Conservation (phyloP, 2,797 vertebrate genomes). For the Sebastes cheni region DNA sequence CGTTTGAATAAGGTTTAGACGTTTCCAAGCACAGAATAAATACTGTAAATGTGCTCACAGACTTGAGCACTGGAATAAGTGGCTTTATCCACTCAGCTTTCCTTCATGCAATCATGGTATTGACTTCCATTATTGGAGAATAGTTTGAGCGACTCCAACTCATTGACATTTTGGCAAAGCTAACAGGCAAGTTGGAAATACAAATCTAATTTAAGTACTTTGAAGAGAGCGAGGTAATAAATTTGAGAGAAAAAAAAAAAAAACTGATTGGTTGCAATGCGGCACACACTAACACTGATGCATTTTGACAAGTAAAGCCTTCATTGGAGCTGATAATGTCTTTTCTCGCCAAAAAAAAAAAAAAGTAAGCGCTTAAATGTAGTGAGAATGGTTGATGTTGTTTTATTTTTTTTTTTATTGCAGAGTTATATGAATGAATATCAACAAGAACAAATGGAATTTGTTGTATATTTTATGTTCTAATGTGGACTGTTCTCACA, state of each 20-base stretch:
- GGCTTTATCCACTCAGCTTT: constrained; percentile 23
- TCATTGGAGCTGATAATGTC: constrained; percentile 37
- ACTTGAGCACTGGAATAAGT: constrained; percentile 17
- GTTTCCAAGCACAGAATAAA: constrained; percentile 25
- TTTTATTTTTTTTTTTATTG: not conserved
- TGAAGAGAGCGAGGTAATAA: constrained; percentile 34
- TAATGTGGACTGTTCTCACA: not conserved
- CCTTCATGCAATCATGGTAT: constrained; percentile 35
- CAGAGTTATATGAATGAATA: not conserved
- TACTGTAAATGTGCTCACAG: constrained; percentile 23
- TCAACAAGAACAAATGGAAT: not conserved
- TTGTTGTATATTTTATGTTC: not conserved
- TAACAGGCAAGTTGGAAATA: constrained; percentile 48
- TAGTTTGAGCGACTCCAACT: constrained; percentile 22
- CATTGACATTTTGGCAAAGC: constrained; percentile 61
- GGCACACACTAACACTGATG: constrained; percentile 1
- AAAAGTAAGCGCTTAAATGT: constrained; percentile 15
- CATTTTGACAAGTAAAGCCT: constrained; percentile 31
- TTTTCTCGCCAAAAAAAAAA: constrained; percentile 3
- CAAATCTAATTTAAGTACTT: constrained; percentile 55
- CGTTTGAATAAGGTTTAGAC: constrained; percentile 25
- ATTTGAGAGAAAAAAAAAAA: not conserved
- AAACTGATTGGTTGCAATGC: constrained; percentile 32
- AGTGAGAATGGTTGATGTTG: not conserved
- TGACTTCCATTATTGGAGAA: constrained; percentile 54